Conservation (phyloP, 92 coral and sea anemone genomes). For the Epizoanthus scotinus region DNA sequence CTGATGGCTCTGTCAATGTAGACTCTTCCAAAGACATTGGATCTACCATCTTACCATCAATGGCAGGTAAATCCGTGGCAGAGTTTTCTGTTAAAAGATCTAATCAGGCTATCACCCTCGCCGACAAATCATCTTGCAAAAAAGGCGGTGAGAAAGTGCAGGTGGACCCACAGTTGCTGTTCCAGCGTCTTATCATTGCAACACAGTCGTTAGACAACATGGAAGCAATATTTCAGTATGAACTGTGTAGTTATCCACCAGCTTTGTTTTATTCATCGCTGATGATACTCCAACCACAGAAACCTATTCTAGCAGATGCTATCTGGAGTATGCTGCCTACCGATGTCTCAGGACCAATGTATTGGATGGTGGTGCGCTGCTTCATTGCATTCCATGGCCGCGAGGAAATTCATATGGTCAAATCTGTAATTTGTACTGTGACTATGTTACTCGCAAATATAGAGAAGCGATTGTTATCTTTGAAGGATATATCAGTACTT, state of each 20-base stretch:
- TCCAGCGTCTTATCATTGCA: conserved; percentile 39
- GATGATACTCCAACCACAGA: conserved; percentile 8
- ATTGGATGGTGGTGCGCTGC: conserved; percentile 52
- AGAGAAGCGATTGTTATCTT: no score
- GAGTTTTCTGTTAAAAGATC: conserved; percentile 35
- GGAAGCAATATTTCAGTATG: conserved; percentile 16
- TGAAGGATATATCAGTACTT: conserved; percentile 31
- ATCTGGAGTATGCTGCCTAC: conserved; percentile 3
- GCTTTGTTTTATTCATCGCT: conserved; percentile 45
- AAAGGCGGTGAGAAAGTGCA: conserved; percentile 40
- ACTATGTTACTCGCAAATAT: conserved; percentile 9
- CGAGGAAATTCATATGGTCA: neutral
- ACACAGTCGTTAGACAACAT: conserved; percentile 34
- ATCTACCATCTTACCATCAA: conserved; percentile 22
- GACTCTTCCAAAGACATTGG: conserved; percentile 24
- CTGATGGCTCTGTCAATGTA: conserved; percentile 46
- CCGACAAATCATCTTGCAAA: conserved; percentile 35
- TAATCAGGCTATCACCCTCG: conserved; percentile 44
- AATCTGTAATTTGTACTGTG: conserved; percentile 19
- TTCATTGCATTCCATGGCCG: conserved; percentile 39
- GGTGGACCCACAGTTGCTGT: conserved; percentile 45
- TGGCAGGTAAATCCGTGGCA: conserved; percentile 31
- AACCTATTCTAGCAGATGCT: no score
- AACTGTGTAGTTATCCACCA: conserved; percentile 47
- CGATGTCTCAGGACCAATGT: conserved; percentile 43